These are phyloP conservation scores for Temnothorax unifasciatus DNA, from an alignment of 2,888 invertebrate genomes.

Conservation along the genomic window DNA sequence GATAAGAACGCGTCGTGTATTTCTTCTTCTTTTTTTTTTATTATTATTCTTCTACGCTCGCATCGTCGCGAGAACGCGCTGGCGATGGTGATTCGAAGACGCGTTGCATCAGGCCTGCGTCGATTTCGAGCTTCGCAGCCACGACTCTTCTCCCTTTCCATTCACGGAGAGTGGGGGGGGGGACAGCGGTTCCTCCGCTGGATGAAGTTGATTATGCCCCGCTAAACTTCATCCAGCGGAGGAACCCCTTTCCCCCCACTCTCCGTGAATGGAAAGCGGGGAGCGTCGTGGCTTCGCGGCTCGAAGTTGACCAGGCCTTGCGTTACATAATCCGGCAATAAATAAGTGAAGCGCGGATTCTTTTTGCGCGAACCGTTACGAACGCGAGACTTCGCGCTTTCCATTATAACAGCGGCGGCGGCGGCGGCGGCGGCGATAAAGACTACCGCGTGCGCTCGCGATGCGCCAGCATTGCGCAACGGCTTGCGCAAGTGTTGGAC, in stretches of 20 bases:
- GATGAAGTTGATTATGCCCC: too few species aligned
- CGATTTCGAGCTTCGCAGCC: too few species aligned
- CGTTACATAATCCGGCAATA: constrained; percentile 12
- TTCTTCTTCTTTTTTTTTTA: too few species aligned
- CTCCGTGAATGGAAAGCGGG: too few species aligned
- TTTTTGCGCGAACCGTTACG: background rate
- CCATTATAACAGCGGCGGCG: background rate
- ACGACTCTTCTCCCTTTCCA: too few species aligned
- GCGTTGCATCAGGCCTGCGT: background rate
- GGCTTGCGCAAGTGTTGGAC: constrained; percentile 48
- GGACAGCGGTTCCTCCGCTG: too few species aligned
- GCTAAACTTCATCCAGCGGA: too few species aligned
- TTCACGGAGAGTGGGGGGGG: too few species aligned
- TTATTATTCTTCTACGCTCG: background rate
- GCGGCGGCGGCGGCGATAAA: background rate
- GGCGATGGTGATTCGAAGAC: constrained; percentile 3
- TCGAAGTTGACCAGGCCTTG: too few species aligned
- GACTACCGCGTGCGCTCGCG: constrained; percentile 2
- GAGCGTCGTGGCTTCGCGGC: too few species aligned
- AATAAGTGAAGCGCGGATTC: constrained; percentile 2
- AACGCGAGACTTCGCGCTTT: constrained; percentile 8
- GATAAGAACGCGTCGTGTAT: background rate
- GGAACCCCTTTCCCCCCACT: too few species aligned
- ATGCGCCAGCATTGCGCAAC: constrained; percentile 39
- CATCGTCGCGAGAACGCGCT: background rate